phyloP scores from a whole-genome alignment of 2,888 invertebrate species.

The Rotaria sp. region DNA sequence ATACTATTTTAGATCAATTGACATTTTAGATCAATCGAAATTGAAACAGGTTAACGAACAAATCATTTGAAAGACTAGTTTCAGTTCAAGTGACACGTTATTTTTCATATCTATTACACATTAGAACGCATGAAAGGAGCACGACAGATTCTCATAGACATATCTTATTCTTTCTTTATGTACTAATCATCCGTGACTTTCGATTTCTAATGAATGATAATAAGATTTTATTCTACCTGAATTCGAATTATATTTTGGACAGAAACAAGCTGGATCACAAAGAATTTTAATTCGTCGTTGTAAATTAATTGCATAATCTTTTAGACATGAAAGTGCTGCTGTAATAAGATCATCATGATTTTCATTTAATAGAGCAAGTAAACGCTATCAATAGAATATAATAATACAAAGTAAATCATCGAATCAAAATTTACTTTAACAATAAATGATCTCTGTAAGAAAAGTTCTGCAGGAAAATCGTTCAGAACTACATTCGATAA shows the following conservation, averaged over 20 bases:
- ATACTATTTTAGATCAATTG: no score
- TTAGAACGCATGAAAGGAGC: no score
- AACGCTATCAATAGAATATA: neutral
- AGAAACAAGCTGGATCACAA: neutral
- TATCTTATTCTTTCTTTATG: no score
- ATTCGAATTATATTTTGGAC: neutral
- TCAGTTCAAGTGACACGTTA: no score
- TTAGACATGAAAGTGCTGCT: constrained; percentile 6
- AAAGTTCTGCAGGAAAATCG: constrained; percentile 11
- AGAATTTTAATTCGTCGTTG: constrained; percentile 27
- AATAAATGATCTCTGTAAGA: constrained; percentile 1
- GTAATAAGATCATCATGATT: neutral
- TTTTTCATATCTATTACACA: no score
- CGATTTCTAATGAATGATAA: no score
- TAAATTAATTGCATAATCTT: neutral
- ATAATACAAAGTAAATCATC: neutral
- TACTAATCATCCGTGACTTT: no score
- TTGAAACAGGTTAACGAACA: no score
- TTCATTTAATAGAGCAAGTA: constrained; percentile 18
- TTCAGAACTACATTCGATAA: neutral
- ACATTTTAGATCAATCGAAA: no score
- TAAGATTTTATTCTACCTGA: no score
- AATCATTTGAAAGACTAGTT: no score
- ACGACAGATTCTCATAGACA: no score
- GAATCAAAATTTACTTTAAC: neutral